Conservation (phyloP, 2,888 invertebrate genomes). For the Hyposoter didymator region DNA sequence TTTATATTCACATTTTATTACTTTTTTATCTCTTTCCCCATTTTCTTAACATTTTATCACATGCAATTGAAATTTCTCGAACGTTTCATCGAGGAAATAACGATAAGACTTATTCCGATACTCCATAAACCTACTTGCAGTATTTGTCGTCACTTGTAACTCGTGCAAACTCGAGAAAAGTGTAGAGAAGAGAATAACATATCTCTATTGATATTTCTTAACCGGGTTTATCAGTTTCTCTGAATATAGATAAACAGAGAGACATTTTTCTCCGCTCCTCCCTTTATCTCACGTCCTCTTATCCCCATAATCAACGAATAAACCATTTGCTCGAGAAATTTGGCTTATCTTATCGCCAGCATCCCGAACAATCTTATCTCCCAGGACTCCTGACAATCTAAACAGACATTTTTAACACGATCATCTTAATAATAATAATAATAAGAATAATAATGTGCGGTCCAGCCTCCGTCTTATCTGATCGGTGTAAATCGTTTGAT, state of each 20-base stretch:
- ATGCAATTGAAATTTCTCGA: neutral
- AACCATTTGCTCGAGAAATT: slow-evolving; percentile 39
- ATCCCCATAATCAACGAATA: slow-evolving; percentile 39
- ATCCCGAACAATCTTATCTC: slow-evolving; percentile 47
- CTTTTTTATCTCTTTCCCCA: neutral
- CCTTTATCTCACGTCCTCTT: slow-evolving; percentile 37
- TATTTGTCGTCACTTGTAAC: slow-evolving; percentile 27
- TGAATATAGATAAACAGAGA: slow-evolving; percentile 4
- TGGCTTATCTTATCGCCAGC: slow-evolving; percentile 52
- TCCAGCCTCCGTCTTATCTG: slow-evolving; percentile 7
- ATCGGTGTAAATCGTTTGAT: neutral
- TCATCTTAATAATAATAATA: slow-evolving; percentile 32
- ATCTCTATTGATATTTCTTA: slow-evolving; percentile 47
- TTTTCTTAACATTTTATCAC: neutral
- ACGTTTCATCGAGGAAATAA: slow-evolving; percentile 12
- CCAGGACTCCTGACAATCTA: slow-evolving; percentile 16
- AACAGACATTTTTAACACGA: neutral
- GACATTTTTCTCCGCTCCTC: slow-evolving; percentile 18
- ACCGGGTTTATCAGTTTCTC: slow-evolving; percentile 40
- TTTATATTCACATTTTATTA: neutral
- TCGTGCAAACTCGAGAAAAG: neutral
- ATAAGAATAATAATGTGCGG: neutral
- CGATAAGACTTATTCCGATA: slow-evolving; percentile 44
- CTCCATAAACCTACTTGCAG: slow-evolving; percentile 39
- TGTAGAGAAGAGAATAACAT: slow-evolving; percentile 10